Base-by-base conservation (phyloP, 2,888 invertebrate species). In the Hydriomena furcata region DNA sequence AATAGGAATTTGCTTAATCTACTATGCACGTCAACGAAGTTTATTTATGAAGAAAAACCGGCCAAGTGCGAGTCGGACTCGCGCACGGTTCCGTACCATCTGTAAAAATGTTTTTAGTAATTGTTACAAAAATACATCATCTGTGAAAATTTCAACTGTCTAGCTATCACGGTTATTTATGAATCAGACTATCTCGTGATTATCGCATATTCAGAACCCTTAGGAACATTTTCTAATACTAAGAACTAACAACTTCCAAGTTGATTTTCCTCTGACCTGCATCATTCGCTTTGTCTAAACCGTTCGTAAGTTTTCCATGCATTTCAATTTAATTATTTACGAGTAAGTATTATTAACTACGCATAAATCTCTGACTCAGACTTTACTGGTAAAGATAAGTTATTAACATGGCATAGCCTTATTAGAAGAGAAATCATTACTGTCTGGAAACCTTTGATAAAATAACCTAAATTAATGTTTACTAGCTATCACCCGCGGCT, bases 291-390 rank as follows among this genome's bases (percentile, higher is more conserved):
- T 35, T 40, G 21, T 30, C 34, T 7, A 35, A 21, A 11, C 27
- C 8, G 20, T 34, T 12, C 28, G n/a, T 28, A 30, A 41, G 48
- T 35, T 44, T 52, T 52, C 51, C 51, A 46, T 41, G 36, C 41
- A 37, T 44, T 48, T n/a, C 25, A 37, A 38, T 37, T 13, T 17
- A n/a, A n/a, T n/a, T n/a, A n/a, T n/a, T n/a, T n/a, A n/a, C n/a
- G 36, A 21, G 23, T 13, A 11, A 23, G 7, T 2, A 2, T 23
- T 24, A 11, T 10, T 4, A 12, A 12, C 35, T 1, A 36, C 20
- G 41, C 5, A 36, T 30, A 13, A 32, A 34, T 37, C 13, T 43
- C 37, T 52, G 41, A 42, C 20, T 47, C 20, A 34, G 27, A n/a
- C n/a, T 40, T 38, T 38, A 34, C 17, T 10, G 7, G 12, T 0